Conservation (phyloP, 2,113 vertebrate genomes). For the Colaptes auratus region DNA sequence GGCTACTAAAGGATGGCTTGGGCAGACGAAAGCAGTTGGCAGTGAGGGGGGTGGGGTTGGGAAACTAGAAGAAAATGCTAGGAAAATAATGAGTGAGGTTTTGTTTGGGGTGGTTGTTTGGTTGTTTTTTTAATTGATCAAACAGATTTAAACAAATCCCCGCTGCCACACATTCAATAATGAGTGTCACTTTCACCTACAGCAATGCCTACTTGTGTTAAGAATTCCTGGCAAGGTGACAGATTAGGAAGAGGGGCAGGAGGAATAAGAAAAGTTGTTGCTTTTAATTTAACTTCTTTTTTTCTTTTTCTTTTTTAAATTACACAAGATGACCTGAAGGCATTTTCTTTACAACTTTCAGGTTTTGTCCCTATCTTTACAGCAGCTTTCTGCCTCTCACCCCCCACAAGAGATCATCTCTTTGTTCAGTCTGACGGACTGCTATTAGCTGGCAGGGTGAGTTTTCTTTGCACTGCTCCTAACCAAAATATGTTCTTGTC, state of each 20-base stretch:
- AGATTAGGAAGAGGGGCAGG: not conserved
- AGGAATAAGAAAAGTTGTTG: not conserved
- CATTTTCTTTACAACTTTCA: not conserved
- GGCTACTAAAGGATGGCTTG: constrained; percentile 7
- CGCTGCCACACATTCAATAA: not conserved
- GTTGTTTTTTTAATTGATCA: not conserved
- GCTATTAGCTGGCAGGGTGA: not conserved
- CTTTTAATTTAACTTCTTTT: not conserved
- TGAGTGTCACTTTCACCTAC: not conserved
- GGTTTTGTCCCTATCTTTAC: not conserved
- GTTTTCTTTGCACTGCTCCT: not conserved
- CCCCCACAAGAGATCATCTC: not conserved
- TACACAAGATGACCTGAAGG: not conserved
- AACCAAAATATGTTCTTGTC: not conserved
- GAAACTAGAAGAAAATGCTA: not conserved
- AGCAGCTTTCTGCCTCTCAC: fast-evolving
- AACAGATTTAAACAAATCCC: not conserved
- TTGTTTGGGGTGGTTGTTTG: not conserved
- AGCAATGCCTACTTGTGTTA: not conserved
- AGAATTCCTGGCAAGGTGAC: not conserved
- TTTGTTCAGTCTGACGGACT: not conserved
- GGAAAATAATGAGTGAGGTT: not conserved
- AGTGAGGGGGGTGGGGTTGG: not conserved
- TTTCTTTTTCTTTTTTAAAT: not conserved
- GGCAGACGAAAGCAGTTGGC: not conserved